A percentile compares a stretch with the other conserved stretches of the same genome.
Evolutionary conservation across 1,140 invertebrate species (phyloP).

Genomic region (Euschistus heros): DNA sequence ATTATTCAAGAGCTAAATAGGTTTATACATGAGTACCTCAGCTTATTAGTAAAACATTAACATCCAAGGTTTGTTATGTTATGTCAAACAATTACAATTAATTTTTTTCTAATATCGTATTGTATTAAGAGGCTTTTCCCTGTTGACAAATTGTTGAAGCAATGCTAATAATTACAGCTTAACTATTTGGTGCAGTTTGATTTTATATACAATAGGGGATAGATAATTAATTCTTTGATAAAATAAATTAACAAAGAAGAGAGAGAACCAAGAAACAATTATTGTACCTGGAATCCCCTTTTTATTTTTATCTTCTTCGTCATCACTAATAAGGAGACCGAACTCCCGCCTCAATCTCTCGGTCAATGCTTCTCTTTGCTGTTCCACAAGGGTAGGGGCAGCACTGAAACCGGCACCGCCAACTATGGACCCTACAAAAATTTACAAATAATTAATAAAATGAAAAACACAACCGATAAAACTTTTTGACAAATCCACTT

Average conservation of each 20-base stretch:
- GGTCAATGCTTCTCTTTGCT: slow-evolving; percentile 61
- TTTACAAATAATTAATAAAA: no score
- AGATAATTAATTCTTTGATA: neutral
- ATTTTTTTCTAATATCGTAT: no score
- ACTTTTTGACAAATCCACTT: no score
- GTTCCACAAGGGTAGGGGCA: slow-evolving; percentile 57
- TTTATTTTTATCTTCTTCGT: slow-evolving; percentile 41
- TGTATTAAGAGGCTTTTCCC: no score
- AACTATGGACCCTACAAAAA: no score
- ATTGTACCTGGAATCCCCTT: slow-evolving; percentile 5
- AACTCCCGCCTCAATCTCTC: slow-evolving; percentile 62
- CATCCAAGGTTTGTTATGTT: no score
- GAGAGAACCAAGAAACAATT: neutral
- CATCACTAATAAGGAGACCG: slow-evolving; percentile 57
- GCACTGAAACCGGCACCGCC: slow-evolving; percentile 42
- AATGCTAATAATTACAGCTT: neutral
- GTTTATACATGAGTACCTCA: no score
- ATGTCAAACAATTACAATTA: no score
- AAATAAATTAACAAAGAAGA: neutral
- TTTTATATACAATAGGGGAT: no score
- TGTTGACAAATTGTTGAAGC: neutral
- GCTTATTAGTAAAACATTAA: no score
- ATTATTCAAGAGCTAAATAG: no score
- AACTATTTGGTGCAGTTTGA: neutral
- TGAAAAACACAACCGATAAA: no score